Base-by-base conservation (phyloP, 2,113 vertebrate genomes). In the Megatriorchis doriae region DNA sequence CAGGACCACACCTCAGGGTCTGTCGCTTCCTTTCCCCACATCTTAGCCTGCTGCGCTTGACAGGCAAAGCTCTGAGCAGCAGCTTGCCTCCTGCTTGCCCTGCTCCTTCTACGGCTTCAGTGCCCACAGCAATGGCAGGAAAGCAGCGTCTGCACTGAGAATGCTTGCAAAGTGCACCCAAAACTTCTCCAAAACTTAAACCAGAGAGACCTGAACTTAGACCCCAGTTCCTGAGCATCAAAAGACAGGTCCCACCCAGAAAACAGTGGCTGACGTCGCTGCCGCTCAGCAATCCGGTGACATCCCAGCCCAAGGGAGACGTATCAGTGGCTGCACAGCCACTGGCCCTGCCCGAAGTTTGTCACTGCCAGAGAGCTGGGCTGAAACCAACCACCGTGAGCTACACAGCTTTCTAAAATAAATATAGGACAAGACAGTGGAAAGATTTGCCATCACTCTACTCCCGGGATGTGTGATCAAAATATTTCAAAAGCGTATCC, bases 351-450 rank as follows among this genome's bases (percentile, higher is more conserved):
- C 67, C 2, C 1, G 59, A 71, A 9, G 59, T 81, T 32, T 63
- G 55, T 86, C 80, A 92, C 80, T 86, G 81, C 63, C 81, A 83
- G 83, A 81, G 72, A 89, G 61, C 42, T 68, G 65, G 36, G 47
- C 59, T 91, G 86, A 92, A 94, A 93, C 89, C 88, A 86, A 67
- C 42, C 59, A 73, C 89, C 8, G 5, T 81, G 89, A 96, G 38
- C 77, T 81, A 83, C 20, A 21, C 16, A 68, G 83, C 63, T 86
- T 90, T 87, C 83, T 95, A 84, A 88, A 95, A 87, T 59, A 91
- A 91, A 94, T 87, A 67, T 73, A 89, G 89, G 80, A 67, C 75
- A 86, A 80, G 86, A 84, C 47, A 91, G 88, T 26, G 89, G 61
- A 79, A 91, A 81, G 61, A 89, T 91, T n/a, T 89, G 89, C 79